These are phyloP conservation scores for Thamnaconus septentrionalis DNA, from an alignment of 2,113 vertebrate species.

Conservation along the genomic window DNA sequence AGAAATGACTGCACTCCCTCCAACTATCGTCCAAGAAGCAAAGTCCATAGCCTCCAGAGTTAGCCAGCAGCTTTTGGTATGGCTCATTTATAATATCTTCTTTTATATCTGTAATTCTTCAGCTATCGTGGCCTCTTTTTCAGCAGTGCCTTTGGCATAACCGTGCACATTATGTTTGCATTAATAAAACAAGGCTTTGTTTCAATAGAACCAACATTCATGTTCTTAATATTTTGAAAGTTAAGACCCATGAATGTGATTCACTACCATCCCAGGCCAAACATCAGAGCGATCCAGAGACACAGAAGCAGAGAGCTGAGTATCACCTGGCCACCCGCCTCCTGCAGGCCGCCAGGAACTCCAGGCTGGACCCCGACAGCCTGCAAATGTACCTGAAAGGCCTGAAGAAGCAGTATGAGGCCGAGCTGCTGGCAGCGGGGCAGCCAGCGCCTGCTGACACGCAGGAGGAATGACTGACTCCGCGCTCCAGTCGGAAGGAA, in stretches of 20 bases:
- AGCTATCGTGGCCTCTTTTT: background rate
- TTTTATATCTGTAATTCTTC: background rate
- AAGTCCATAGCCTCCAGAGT: constrained; percentile 82
- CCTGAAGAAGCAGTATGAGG: constrained; percentile 84
- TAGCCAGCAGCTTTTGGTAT: constrained; percentile 85
- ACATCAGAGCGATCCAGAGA: constrained; percentile 81
- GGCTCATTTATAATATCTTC: constrained; percentile 18
- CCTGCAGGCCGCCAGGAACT: constrained; percentile 89
- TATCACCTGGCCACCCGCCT: constrained; percentile 86
- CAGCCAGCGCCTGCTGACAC: constrained; percentile 43
- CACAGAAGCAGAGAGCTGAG: constrained; percentile 77
- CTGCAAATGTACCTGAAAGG: constrained; percentile 86
- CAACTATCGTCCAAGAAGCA: constrained; percentile 82
- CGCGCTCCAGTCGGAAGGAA: constrained; percentile 12
- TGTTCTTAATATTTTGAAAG: background rate
- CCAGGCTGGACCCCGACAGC: constrained; percentile 84
- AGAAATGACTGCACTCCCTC: constrained; percentile 86
- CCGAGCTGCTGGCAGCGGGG: constrained; percentile 63
- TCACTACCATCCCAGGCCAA: constrained; percentile 73
- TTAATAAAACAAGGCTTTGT: background rate
- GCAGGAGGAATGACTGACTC: constrained; percentile 56
- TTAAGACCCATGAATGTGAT: constrained; percentile 3
- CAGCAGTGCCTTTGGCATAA: background rate
- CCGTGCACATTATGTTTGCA: background rate
- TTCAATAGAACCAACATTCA: background rate